Conservation (phyloP, 2,797 vertebrate species). For the Ciconia nigra region DNA sequence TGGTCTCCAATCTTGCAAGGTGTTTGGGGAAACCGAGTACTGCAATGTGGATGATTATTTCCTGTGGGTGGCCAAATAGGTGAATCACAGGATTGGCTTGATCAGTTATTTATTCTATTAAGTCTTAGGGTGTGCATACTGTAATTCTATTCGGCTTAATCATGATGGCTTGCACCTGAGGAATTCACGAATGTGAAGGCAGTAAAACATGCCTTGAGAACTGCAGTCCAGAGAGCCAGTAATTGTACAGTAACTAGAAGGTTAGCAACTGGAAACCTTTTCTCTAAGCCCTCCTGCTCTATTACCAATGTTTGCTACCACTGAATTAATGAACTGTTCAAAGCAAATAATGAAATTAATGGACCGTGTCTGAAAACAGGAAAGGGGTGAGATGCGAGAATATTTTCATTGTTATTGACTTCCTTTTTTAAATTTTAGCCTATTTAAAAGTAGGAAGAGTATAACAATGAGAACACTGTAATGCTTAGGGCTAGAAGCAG, state of each 20-base stretch:
- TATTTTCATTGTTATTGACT: neutral
- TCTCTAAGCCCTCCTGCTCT: neutral
- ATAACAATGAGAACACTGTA: neutral
- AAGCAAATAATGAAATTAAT: neutral
- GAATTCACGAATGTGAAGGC: neutral
- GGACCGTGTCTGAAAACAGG: neutral
- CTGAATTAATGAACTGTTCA: constrained; percentile 1
- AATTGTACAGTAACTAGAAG: constrained; percentile 5
- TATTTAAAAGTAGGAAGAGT: neutral
- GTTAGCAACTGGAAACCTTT: constrained; percentile 18
- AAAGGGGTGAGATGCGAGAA: neutral
- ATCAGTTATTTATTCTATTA: neutral
- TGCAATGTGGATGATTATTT: neutral
- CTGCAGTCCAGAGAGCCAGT: neutral
- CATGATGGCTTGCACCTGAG: neutral
- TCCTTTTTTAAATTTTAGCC: neutral
- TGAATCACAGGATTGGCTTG: neutral
- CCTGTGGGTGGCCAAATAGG: neutral
- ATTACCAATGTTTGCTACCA: neutral
- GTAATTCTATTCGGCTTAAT: neutral
- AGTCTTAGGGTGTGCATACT: neutral
- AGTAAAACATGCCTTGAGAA: neutral
- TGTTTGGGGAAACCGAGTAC: neutral
- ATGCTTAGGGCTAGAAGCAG: neutral
- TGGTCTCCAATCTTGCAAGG: neutral